Base-by-base conservation (phyloP, 2,797 vertebrate species). In the Sardinella longiceps region DNA sequence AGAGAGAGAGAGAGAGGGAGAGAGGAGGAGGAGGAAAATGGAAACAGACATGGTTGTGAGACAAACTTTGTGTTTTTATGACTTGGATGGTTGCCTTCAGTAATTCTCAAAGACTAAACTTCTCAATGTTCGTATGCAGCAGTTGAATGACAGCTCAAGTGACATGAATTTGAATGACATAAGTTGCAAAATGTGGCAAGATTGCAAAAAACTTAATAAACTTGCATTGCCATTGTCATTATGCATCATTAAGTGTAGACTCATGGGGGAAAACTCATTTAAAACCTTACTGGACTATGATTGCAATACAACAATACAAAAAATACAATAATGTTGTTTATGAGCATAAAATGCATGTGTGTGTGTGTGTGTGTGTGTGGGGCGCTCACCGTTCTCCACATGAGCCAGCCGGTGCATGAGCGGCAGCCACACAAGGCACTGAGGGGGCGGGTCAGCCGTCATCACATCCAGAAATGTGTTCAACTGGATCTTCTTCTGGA, bases 341-440 rank as follows among this genome's bases (percentile, higher is more conserved):
- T n/a, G n/a, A n/a, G n/a, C n/a, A n/a, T n/a, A n/a, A n/a, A n/a
- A n/a, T 48, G 46, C 7, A 9, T 11, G 46, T 48, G 46, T 48
- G 46, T 48, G 12, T 0, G n/a, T 53, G 51, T 4, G 23, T 60
- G 14, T 48, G 56, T 10, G 56, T 10, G 23, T 1, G 53, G 7
- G 20, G 15, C 6, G 23, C 56, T 60, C 6, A 98, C 98, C 98
- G 53, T 99, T 99, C 93, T 99, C 98, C 7, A 99, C 98, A 53
- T 99, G 98, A 88, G 98, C 97, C 11, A 99, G 98, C 91, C 98
- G 96, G 93, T 99, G 98, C 97, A 99, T 95, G 92, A 99, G 98
- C 80, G 98, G 98, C 74, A 99, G 94, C 98, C 98, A 99, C 56
- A 99, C 98, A 89, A 99, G 97, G 96, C 97, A 99, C 96, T 99